Conservation (phyloP, 2,113 vertebrate species). For the Ranitomeya imitator region DNA sequence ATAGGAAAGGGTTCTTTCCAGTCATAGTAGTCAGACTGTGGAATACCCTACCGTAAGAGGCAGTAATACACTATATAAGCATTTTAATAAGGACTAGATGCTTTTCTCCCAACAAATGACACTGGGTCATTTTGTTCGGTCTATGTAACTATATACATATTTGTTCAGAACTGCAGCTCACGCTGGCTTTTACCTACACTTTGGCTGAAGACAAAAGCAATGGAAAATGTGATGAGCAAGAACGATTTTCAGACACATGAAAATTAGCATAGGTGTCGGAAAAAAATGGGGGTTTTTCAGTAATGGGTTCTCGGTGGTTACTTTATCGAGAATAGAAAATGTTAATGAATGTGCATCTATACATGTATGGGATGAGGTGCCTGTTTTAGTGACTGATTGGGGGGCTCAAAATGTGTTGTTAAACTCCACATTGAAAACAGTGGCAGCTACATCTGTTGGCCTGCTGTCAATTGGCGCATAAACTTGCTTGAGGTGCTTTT, state of each 20-base stretch:
- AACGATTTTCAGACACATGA: not conserved
- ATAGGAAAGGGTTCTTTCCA: too few relatives aligned
- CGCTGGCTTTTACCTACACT: not conserved
- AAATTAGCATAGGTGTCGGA: not conserved
- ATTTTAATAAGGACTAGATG: too few relatives aligned
- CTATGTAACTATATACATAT: not conserved
- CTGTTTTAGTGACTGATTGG: not conserved
- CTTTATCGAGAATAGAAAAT: not conserved
- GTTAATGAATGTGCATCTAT: too few relatives aligned
- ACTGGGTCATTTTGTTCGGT: too few relatives aligned
- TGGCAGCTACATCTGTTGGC: not conserved
- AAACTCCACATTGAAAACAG: not conserved
- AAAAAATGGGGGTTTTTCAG: not conserved
- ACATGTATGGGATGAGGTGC: too few relatives aligned
- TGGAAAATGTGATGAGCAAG: not conserved
- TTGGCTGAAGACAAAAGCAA: not conserved
- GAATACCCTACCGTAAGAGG: too few relatives aligned
- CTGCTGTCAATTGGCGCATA: not conserved
- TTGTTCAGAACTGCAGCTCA: not conserved
- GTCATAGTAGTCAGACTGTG: too few relatives aligned
- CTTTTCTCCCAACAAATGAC: too few relatives aligned
- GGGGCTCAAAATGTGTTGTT: not conserved
- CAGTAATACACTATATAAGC: too few relatives aligned
- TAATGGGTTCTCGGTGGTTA: not conserved
- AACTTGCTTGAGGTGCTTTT: not conserved